Base-by-base conservation (phyloP, 1,140 invertebrate genomes). In the Probaryconus sp. region DNA sequence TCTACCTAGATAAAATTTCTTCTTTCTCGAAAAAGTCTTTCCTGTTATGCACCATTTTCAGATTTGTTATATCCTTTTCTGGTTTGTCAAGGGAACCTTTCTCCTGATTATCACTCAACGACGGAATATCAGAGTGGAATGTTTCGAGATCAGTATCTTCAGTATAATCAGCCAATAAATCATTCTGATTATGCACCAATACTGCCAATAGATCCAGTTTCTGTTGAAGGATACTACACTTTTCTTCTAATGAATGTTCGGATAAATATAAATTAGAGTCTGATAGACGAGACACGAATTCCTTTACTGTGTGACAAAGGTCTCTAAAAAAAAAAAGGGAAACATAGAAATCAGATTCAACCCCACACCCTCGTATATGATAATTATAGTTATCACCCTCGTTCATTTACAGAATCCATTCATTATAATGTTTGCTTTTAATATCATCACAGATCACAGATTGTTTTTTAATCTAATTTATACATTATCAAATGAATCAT, bases 271-370 rank as follows among this genome's bases (percentile, higher is more conserved):
- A 48, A 58, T 88, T 89, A 55, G 89, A 89, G 69, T 91, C 90
- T 35, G 87, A 86, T 43, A 92, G 89, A 72, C 90, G 92, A 1
- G 89, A 77, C 9, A 93, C 90, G 81, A 96, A 92, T 58, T 95
- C 93, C 82, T 94, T 94, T 1, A 96, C 91, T 1, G 93, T 95
- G 81, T 95, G 93, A 85, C 93, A 95, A 14, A 96, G 82, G 16
- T 92, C 89, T 82, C 90, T 92, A 76, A 7, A 76, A 77, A 38
- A 31, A 61, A 60, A 58, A 24, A 51, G 10, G 64, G 65, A 70
- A 10, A 53, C 38, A 28, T 28, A n/a, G n/a, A n/a, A n/a, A n/a
- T n/a, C n/a, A n/a, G n/a, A n/a, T n/a, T n/a, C n/a, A n/a, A n/a
- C n/a, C n/a, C n/a, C n/a, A n/a, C n/a, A n/a, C n/a, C n/a, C n/a